Percentiles rank a stretch among this genome's conserved stretches.
Evolutionary conservation across 2,888 invertebrate species (phyloP).

Genomic region (Altica lythri): DNA sequence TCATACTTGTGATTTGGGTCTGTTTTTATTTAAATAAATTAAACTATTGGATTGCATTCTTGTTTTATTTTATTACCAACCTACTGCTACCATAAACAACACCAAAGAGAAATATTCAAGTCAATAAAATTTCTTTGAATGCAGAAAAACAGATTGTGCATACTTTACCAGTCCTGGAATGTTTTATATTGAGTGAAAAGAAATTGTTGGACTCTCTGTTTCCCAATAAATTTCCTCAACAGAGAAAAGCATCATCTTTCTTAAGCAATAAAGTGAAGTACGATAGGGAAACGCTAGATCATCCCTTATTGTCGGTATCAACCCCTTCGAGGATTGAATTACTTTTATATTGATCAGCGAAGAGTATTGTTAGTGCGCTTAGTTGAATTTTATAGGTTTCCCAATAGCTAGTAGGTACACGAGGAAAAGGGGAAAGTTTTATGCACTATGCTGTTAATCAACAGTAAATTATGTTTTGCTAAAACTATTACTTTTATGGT

Average conservation of each 20-base stretch:
- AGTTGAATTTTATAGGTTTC: conserved; percentile 30
- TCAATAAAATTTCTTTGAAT: no score
- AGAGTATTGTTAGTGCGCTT: conserved; percentile 27
- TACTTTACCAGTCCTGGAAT: conserved; percentile 15
- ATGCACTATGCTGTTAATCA: conserved; percentile 10
- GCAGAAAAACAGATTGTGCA: conserved; percentile 13
- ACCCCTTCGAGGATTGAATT: conserved; percentile 28
- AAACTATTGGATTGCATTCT: no score
- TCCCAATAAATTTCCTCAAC: conserved; percentile 7
- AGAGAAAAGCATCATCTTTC: conserved; percentile 23
- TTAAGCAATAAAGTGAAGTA: conserved; percentile 26
- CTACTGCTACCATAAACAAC: no score
- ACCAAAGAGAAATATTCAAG: no score
- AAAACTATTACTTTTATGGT: no score
- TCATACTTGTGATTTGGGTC: no score
- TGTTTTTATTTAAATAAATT: no score
- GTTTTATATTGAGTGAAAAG: conserved; percentile 14
- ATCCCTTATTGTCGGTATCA: conserved; percentile 23
- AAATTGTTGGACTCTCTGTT: conserved; percentile 14
- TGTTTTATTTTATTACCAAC: no score
- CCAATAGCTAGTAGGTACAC: not conserved
- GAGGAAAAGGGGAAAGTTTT: conserved; percentile 15
- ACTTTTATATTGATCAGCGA: conserved; percentile 28
- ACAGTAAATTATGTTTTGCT: no score
- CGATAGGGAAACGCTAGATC: conserved; percentile 22